Percentiles rank a stretch among this genome's conserved stretches.
These are phyloP conservation scores for Syngnathoides biaculeatus DNA, from an alignment of 2,113 vertebrate species.

Conservation along the genomic window DNA sequence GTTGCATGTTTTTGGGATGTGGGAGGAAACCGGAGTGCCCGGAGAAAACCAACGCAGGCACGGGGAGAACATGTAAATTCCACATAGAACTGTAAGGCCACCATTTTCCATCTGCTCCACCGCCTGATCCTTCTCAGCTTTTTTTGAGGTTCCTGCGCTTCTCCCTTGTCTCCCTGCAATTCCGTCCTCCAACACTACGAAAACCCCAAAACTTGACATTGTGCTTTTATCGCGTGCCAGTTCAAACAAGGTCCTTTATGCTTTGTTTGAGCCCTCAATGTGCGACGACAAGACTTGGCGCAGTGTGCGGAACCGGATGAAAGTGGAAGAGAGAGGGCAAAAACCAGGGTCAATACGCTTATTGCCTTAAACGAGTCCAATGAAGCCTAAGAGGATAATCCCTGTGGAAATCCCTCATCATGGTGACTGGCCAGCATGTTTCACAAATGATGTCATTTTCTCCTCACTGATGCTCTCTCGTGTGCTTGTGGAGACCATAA, in stretches of 20 bases:
- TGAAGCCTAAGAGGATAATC: conserved; percentile 1
- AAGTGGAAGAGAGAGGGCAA: background rate
- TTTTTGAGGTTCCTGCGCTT: no score
- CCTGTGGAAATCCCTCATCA: background rate
- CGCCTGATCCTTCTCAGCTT: no score
- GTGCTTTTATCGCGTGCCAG: background rate
- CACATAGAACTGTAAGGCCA: no score
- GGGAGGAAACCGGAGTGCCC: no score
- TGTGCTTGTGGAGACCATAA: background rate
- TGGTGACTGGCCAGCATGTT: background rate
- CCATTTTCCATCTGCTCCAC: no score
- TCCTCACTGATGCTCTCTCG: background rate
- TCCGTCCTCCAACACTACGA: no score
- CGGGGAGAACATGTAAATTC: no score
- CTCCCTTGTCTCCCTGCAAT: no score
- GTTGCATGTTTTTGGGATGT: no score
- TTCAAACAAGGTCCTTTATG: background rate
- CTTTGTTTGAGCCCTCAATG: background rate
- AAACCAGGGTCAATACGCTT: background rate
- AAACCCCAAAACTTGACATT: no score
- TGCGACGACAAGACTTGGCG: background rate
- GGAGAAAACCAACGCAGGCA: no score
- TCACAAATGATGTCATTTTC: conserved; percentile 3
- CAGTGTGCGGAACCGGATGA: background rate
- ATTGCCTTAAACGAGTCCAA: conserved; percentile 6